Evolutionary conservation across 2,113 vertebrate genomes (phyloP).

Genomic region (Gopherus flavomarginatus): DNA sequence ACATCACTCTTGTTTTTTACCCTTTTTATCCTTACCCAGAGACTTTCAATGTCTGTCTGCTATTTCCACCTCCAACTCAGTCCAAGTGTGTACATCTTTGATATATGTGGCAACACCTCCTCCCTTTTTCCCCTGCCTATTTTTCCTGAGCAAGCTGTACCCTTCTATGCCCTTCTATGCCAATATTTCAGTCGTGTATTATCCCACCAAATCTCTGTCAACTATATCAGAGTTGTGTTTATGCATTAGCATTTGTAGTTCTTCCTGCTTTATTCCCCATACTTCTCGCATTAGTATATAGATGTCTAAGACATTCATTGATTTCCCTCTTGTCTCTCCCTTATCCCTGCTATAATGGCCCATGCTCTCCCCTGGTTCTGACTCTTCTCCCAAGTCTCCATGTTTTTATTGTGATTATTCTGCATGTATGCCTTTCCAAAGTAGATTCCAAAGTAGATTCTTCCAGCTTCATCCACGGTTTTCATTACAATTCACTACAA

Average conservation of each 20-base stretch:
- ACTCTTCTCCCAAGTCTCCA: too few species aligned
- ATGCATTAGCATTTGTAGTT: too few species aligned
- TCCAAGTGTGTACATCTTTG: not conserved
- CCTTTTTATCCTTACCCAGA: not conserved
- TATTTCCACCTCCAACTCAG: not conserved
- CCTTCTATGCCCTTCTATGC: not conserved
- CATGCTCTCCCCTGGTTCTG: too few species aligned
- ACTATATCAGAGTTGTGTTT: too few species aligned
- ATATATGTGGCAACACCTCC: not conserved
- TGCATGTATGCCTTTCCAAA: too few species aligned
- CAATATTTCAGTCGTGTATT: not conserved
- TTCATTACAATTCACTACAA: constrained; percentile 15
- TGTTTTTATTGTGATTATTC: too few species aligned
- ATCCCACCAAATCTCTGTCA: too few species aligned
- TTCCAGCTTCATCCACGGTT: not conserved
- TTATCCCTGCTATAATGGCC: too few species aligned
- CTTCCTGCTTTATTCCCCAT: too few species aligned
- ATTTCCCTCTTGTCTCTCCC: too few species aligned
- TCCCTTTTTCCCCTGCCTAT: not conserved
- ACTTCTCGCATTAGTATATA: too few species aligned
- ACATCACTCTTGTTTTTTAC: not conserved
- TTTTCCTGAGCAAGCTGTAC: not conserved
- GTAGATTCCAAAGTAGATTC: constrained; percentile 33
- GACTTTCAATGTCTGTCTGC: not conserved
- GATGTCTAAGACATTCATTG: too few species aligned